Conservation (phyloP, 2,113 vertebrate species). For the Micromys minutus region DNA sequence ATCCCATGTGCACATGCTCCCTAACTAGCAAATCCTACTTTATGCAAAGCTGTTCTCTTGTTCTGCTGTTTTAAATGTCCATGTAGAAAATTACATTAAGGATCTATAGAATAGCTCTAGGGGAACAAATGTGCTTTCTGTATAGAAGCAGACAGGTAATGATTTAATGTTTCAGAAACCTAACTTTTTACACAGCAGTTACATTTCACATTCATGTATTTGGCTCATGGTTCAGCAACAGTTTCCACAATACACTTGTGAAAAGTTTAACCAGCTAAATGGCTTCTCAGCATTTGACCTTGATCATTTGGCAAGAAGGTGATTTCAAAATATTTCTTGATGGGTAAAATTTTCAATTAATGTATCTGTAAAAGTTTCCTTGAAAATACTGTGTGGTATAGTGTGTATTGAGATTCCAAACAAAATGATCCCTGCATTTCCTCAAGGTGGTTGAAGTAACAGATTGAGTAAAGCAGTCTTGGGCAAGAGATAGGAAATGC, state of each 20-base stretch:
- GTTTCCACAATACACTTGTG: slow-evolving; percentile 76
- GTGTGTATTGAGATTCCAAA: slow-evolving; percentile 89
- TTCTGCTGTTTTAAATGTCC: slow-evolving; percentile 90
- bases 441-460: slow-evolving; percentile 72
- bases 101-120: slow-evolving; percentile 86
- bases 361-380: slow-evolving; percentile 89
- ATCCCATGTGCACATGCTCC: slow-evolving; percentile 89
- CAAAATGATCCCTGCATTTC: slow-evolving; percentile 90
- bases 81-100: slow-evolving; percentile 85
- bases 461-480: slow-evolving; percentile 69
- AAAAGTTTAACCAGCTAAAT: slow-evolving; percentile 76
- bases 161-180: slow-evolving; percentile 86
- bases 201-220: slow-evolving; percentile 84
- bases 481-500: slow-evolving; percentile 84
- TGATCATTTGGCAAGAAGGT: slow-evolving; percentile 79
- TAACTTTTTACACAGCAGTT: slow-evolving; percentile 86
- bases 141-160: slow-evolving; percentile 85
- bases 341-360: slow-evolving; percentile 89
- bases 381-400: slow-evolving; percentile 89
- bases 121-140: slow-evolving; percentile 85
- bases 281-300: slow-evolving; percentile 79
- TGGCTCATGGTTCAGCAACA: slow-evolving; percentile 76
- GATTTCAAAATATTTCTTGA: slow-evolving; percentile 84
- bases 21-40: slow-evolving; percentile 87
- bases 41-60: slow-evolving; percentile 88